Conservation (phyloP, 2,888 invertebrate genomes). For the Antheraea yamamai region DNA sequence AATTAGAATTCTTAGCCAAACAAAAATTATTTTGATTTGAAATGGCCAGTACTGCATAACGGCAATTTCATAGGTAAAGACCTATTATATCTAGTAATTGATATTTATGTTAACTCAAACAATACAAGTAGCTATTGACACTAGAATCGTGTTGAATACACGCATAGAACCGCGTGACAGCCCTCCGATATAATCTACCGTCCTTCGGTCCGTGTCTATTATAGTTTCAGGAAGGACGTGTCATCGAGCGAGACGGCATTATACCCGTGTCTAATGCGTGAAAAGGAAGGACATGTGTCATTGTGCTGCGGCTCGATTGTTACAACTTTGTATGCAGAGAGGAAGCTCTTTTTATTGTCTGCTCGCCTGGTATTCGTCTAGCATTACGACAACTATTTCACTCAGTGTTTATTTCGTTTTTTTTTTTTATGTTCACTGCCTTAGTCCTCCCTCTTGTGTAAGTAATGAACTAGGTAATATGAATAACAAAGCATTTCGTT, state of each 20-base stretch:
- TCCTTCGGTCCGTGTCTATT: constrained; percentile 60
- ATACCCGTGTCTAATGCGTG: constrained; percentile 61
- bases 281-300: constrained; percentile 67
- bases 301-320: constrained; percentile 73
- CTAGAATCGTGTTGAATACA: constrained; percentile 47
- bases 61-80: no score
- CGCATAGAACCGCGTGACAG: constrained; percentile 54
- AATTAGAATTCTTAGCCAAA: no score
- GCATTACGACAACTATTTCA: constrained; percentile 22
- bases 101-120: constrained; percentile 29
- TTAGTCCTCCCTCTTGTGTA: neutral
- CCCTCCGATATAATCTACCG: constrained; percentile 59
- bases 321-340: constrained; percentile 68
- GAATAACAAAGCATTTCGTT: no score
- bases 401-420: constrained; percentile 20
- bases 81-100: neutral
- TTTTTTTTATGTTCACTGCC: constrained; percentile 24
- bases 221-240: constrained; percentile 71
- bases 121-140: constrained; percentile 52
- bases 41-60: no score
- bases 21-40: no score
- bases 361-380: constrained; percentile 45
- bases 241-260: constrained; percentile 70
- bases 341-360: constrained; percentile 62
- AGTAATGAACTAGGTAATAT: neutral